These are phyloP conservation scores for Gopherus flavomarginatus DNA, from an alignment of 2,113 vertebrate species.

Conservation along the genomic window DNA sequence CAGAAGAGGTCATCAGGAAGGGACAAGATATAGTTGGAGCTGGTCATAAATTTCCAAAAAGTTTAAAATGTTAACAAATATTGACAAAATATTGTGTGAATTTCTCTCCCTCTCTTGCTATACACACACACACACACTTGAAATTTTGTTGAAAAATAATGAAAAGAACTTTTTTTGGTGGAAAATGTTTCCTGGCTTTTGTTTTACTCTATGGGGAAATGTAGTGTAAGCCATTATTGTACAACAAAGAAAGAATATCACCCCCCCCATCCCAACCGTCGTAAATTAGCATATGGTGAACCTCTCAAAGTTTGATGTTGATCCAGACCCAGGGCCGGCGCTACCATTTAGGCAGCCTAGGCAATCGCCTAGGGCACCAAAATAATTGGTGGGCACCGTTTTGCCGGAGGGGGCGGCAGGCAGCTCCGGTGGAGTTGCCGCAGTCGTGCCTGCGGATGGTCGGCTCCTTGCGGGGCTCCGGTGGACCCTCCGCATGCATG, in stretches of 20 bases:
- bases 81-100: neutral
- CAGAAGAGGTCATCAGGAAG: neutral
- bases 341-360: too few relatives aligned
- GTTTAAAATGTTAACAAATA: neutral
- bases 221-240: rapidly evolving
- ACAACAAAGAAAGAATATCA: neutral
- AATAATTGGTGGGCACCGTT: too few relatives aligned
- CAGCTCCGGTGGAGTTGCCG: too few relatives aligned
- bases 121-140: neutral
- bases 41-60: constrained; percentile 15
- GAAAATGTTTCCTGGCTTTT: neutral
- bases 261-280: neutral
- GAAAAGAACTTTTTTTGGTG: neutral
- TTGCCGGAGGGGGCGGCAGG: too few relatives aligned
- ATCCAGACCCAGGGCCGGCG: neutral
- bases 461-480: too few relatives aligned
- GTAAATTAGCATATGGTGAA: neutral
- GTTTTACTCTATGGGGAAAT: neutral
- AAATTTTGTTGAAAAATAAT: neutral
- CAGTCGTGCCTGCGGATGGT: too few relatives aligned
- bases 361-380: too few relatives aligned
- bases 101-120: neutral
- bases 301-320: neutral
- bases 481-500: too few relatives aligned
- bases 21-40: neutral